Evolutionary conservation across 1,140 invertebrate species (phyloP), one percentile per base, ranked within the genome.

Genomic region (Bombus waltoni): DNA sequence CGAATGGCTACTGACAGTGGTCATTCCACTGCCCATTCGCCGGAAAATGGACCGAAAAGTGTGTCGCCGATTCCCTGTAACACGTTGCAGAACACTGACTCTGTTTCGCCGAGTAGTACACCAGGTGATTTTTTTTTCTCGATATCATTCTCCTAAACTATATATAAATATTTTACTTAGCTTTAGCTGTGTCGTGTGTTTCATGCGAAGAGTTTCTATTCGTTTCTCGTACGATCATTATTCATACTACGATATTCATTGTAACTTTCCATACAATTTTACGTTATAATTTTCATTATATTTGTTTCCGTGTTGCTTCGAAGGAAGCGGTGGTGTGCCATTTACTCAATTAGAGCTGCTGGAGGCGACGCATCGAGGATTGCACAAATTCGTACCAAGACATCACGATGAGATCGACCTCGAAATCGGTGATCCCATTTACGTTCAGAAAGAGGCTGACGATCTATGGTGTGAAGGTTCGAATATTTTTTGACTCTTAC

Each of bases 341-440:
- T 98, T 98, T 85, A 97, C 97, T 75, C 97, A 98, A 92, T 95
- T 98, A 65, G 98, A 98, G 93, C 96, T 98, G 95, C 95, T 98
- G n/a, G 98, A 99, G 95, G 98, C 98, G 2, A 99, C 99, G 6
- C 99, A 99, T 93, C 96, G 99, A 89, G 98, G 98, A 10, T 96
- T 99, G 92, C 98, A 99, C 94, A 98, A 99, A 94, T 99, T 99
- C 93, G 96, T 99, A 88, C 98, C 99, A 0, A 95, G 99, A 78
- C 99, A 99, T 95, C 97, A 97, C 59, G 99, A 99, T 93, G 99
- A 99, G 95, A 97, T 99, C 76, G 98, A 99, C 93, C 96, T 99
- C 22, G 99, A 99, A 96, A 99, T 99, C 76, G 99, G 99, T 10
- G 99, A 99, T 95, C 98, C 99, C 10, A 97, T 99, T 89, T 99